phyloP scores from a whole-genome alignment of 2,113 vertebrate species.

The Neodon shergylaensis region DNA sequence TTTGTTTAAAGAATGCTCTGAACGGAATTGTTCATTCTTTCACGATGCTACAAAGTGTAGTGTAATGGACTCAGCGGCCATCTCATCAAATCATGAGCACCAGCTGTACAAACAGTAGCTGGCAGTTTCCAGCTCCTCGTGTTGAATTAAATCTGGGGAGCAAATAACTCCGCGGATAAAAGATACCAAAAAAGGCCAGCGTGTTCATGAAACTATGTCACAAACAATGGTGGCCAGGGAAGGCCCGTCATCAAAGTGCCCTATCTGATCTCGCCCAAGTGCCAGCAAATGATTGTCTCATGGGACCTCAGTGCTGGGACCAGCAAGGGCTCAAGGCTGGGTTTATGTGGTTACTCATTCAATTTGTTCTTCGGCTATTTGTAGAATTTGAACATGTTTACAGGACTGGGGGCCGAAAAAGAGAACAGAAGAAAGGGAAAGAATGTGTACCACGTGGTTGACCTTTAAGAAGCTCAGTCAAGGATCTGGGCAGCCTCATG shows the following conservation, averaged over 20 bases:
- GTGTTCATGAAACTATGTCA: not conserved
- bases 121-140: not conserved
- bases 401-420: constrained; percentile 65
- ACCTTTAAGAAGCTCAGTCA: not conserved
- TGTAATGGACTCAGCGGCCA: not conserved
- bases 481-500: not conserved
- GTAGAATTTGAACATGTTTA: constrained; percentile 79
- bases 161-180: not conserved
- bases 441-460: not conserved
- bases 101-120: not conserved
- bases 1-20: not conserved
- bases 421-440: constrained; percentile 66
- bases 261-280: not conserved
- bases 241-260: not conserved
- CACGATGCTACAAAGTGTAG: not conserved
- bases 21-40: not conserved
- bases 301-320: not conserved
- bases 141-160: not conserved
- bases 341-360: constrained; percentile 75
- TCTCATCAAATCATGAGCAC: not conserved
- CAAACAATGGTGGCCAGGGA: not conserved
- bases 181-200: not conserved
- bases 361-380: constrained; percentile 81
- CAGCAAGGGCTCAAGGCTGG: constrained; percentile 58
- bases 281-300: constrained; percentile 73